phyloP scores from a whole-genome alignment of 1,140 invertebrate genomes.

The Megathymus violae region DNA sequence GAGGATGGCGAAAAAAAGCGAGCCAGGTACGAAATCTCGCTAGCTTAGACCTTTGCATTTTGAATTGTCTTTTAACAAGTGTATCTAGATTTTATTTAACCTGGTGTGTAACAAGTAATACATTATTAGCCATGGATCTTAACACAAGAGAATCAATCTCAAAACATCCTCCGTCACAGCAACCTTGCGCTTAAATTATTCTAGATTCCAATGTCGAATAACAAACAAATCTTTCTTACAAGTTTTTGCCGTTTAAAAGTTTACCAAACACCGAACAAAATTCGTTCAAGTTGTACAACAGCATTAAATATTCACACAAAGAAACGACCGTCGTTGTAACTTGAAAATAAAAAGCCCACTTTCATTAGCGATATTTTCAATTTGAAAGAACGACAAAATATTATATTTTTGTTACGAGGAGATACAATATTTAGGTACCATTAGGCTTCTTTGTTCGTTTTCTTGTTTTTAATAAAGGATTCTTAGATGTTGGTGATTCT shows the following conservation, averaged over 20 bases:
- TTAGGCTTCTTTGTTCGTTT: neutral
- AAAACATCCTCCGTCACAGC: no score
- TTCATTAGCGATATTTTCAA: slow-evolving; percentile 11
- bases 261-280: slow-evolving; percentile 2
- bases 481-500: neutral
- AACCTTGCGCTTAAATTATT: no score
- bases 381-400: slow-evolving; percentile 12
- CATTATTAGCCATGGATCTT: no score
- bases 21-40: no score
- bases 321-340: slow-evolving; percentile 13
- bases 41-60: no score
- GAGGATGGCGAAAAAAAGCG: no score
- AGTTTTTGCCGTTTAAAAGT: neutral
- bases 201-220: no score
- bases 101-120: no score
- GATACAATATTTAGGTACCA: neutral
- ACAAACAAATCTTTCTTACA: no score
- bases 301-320: slow-evolving; percentile 23
- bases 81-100: no score
- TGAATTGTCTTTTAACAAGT: no score
- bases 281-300: slow-evolving; percentile 11
- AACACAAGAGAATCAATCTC: no score
- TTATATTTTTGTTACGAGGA: neutral
- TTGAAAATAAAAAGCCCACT: slow-evolving; percentile 19
- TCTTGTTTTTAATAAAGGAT: neutral